Evolutionary conservation across 2,113 vertebrate genomes (phyloP).

Genomic region (Machaerirhynchus nigripectus): DNA sequence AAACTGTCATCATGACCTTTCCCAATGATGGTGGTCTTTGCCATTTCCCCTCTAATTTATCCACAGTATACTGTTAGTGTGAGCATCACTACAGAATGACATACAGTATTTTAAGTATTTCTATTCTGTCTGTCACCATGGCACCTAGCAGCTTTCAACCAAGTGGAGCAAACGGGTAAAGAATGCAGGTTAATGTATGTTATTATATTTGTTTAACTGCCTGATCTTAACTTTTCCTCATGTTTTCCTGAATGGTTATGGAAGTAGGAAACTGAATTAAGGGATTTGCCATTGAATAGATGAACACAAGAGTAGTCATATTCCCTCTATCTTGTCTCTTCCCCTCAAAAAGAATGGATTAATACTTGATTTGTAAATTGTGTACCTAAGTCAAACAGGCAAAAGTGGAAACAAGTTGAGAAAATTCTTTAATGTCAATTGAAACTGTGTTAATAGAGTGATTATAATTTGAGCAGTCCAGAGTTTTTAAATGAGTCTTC

Average conservation of each 20-base stretch:
- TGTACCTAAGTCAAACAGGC: neutral
- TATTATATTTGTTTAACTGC: neutral
- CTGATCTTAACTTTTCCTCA: neutral
- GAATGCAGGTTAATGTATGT: neutral
- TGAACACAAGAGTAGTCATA: neutral
- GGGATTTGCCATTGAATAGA: neutral
- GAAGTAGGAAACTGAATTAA: neutral
- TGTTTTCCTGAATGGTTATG: neutral
- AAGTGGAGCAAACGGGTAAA: neutral
- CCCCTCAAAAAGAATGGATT: neutral
- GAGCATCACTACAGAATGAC: neutral
- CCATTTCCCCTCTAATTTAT: neutral
- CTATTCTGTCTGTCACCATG: neutral
- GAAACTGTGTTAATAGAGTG: neutral
- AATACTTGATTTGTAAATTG: neutral
- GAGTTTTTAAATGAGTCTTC: neutral
- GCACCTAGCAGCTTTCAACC: neutral
- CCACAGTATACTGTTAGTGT: neutral
- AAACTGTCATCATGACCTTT: neutral
- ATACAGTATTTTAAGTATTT: neutral
- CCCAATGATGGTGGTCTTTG: neutral
- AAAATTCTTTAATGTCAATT: neutral
- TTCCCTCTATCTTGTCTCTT: neutral
- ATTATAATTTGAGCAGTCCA: neutral
- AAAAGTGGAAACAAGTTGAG: neutral